Evolutionary conservation across 2,797 vertebrate species (phyloP).

Genomic region (Gymnothorax javanicus): DNA sequence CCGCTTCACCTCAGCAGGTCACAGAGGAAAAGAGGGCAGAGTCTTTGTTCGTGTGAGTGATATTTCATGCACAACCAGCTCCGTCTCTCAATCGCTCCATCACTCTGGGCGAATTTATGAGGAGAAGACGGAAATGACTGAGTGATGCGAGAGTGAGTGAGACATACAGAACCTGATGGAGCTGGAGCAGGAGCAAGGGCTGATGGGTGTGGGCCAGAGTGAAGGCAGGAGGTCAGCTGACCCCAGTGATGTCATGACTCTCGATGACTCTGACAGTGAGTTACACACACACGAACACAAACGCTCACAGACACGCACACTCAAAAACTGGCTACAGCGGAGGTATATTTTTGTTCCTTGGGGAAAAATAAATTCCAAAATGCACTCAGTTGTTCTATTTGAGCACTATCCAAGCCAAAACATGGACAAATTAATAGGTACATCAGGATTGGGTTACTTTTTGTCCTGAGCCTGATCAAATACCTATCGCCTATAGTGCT

Average conservation of each 20-base stretch:
- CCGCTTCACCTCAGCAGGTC: neutral
- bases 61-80: neutral
- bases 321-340: neutral
- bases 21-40: neutral
- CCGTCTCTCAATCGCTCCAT: neutral
- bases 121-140: neutral
- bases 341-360: too few species aligned
- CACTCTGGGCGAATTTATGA: neutral
- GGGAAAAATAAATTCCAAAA: too few species aligned
- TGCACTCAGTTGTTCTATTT: too few species aligned
- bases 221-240: constrained; percentile 22
- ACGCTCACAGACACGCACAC: neutral
- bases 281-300: neutral
- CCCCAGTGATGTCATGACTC: constrained; percentile 27
- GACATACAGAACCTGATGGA: constrained; percentile 7
- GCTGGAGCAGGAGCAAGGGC: neutral
- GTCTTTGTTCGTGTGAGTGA: neutral
- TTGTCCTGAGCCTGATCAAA: too few species aligned
- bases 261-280: constrained; percentile 19
- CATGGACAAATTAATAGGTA: too few species aligned
- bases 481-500: too few species aligned
- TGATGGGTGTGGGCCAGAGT: constrained; percentile 5
- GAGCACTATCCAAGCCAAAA: too few species aligned
- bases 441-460: too few species aligned
- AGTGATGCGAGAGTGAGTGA: constrained; percentile 1